Base-by-base conservation (phyloP, 2,113 vertebrate species). In the Zapornia atra region DNA sequence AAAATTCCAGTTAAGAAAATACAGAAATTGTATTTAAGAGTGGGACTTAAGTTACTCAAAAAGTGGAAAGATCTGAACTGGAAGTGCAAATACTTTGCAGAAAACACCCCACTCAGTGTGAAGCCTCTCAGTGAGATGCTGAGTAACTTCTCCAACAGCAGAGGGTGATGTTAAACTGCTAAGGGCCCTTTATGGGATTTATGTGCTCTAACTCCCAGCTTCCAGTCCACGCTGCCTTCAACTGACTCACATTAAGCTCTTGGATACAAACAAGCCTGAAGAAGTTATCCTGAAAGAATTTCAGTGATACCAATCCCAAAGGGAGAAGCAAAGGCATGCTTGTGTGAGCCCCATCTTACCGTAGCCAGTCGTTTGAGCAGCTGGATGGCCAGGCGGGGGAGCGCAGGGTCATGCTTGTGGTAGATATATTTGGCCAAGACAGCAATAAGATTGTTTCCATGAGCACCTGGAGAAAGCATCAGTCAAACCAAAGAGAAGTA, bases 351-450 rank as follows among this genome's bases (percentile, higher is more conserved):
- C 24, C 33, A 10, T 82, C 98, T 97, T 98, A 99, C 99, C 51
- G 98, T 99, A 88, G 99, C 99, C 28, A 99, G 98, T 51, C 99
- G 98, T 92, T 99, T 99, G 36, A 99, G 98, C 87, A 99, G 97
- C 73, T 99, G 99, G 95, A 99, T 99, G n/a, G 99, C 99, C 40
- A 99, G 98, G 54, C 99, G 98, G 5, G 99, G 99, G 79, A 99
- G 97, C 0, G 99, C 99, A 2, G 99, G 99, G 94, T 99, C 99
- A 0, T 99, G 99, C 84, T 98, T 99, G 96, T 99, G 99, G 97
- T 99, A 99, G 94, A 99, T 99, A 48, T 99, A 99, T 92, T 99
- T 99, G 75, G 99, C 99, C 96, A 99, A 95, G 65, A 99, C 99
- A 1, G 99, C 99, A n/a, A 99, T 99, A 77, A 99, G 98, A 61